A percentile compares a stretch with the other conserved stretches of the same genome.
phyloP scores from a whole-genome alignment of 2,888 invertebrate genomes.

The Eupithecia subumbrata region DNA sequence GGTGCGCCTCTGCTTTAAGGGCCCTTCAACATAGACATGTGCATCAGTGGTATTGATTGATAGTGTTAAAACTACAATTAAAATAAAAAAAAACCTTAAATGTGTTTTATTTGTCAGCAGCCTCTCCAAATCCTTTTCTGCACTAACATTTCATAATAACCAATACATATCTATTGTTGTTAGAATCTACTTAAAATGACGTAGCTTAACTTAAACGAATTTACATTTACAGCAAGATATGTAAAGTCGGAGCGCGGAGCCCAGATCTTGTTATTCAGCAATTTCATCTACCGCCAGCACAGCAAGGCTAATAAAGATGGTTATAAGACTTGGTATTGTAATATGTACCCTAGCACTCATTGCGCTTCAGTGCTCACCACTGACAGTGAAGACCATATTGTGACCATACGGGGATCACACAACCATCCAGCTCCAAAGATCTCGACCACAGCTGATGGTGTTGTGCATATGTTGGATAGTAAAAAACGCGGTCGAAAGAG shows the following conservation, averaged over 20 bases:
- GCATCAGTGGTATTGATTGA: not conserved
- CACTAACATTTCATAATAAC: not conserved
- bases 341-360: conserved; percentile 53
- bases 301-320: conserved; percentile 56
- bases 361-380: conserved; percentile 56
- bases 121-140: not conserved
- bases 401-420: conserved; percentile 55
- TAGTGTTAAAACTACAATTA: not conserved
- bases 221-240: conserved; percentile 52
- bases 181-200: not conserved
- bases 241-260: conserved; percentile 56
- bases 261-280: conserved; percentile 51
- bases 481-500: conserved; percentile 25
- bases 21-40: not conserved
- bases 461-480: conserved; percentile 36
- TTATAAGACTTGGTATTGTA: conserved; percentile 58
- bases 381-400: conserved; percentile 53
- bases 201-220: conserved; percentile 11
- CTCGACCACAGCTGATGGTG: conserved; percentile 49
- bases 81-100: not conserved
- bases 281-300: conserved; percentile 54
- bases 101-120: not conserved
- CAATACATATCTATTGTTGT: not conserved
- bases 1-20: not conserved
- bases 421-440: conserved; percentile 55